Percentiles rank a stretch among this genome's conserved stretches.
Evolutionary conservation across 2,113 vertebrate genomes (phyloP).

Genomic region (Etheostoma cragini): DNA sequence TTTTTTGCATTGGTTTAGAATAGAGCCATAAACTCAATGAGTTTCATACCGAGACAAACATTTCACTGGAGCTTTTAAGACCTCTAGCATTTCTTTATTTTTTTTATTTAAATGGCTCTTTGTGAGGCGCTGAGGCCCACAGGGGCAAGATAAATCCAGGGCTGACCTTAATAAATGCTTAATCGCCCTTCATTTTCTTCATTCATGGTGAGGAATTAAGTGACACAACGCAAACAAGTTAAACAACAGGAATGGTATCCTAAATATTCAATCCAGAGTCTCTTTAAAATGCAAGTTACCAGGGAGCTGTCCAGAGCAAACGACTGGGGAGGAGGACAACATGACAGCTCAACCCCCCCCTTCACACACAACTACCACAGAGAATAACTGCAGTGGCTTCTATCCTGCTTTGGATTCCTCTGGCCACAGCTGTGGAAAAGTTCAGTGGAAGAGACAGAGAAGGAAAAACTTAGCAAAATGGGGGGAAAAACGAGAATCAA

Average conservation of each 20-base stretch:
- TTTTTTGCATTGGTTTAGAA: conserved; percentile 39
- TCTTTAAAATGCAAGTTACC: conserved; percentile 79
- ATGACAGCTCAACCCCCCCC: conserved; percentile 60
- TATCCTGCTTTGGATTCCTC: conserved; percentile 67
- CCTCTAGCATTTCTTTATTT: conserved; percentile 37
- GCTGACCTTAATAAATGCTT: conserved; percentile 80
- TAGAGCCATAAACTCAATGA: conserved; percentile 33
- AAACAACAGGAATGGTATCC: conserved; percentile 80
- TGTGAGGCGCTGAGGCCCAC: conserved; percentile 62
- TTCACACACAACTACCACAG: conserved; percentile 19
- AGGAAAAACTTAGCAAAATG: conserved; percentile 38
- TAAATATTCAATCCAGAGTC: conserved; percentile 78
- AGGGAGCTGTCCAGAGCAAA: conserved; percentile 77
- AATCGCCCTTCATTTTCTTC: conserved; percentile 75
- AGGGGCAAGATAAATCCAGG: conserved; percentile 65
- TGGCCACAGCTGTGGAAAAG: conserved; percentile 77
- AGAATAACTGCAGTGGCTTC: conserved; percentile 61
- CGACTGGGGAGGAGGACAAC: conserved; percentile 69
- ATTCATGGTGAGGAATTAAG: conserved; percentile 70
- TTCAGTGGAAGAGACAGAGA: conserved; percentile 58
- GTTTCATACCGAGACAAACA: conserved; percentile 46
- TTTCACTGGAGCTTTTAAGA: conserved; percentile 41
- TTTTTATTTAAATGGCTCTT: conserved; percentile 65
- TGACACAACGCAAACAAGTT: conserved; percentile 79
- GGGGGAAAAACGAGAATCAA: conserved; percentile 42